Evolutionary conservation across 2,797 vertebrate genomes (phyloP).

Genomic region (Ptychobarbus kaznakovi): DNA sequence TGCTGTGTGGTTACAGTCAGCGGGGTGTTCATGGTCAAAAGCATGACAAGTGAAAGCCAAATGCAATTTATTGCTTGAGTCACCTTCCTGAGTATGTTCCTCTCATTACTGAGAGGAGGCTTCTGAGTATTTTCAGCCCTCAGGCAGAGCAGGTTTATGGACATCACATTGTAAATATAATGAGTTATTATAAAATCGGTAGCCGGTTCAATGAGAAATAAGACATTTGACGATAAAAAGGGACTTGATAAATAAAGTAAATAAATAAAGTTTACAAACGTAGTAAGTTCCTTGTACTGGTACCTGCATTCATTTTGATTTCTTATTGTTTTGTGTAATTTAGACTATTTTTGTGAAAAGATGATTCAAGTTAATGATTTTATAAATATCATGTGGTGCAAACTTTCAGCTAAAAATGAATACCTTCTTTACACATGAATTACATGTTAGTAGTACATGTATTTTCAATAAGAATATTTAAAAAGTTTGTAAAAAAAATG

Average conservation of each 20-base stretch:
- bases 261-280: background rate
- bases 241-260: background rate
- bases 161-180: background rate
- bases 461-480: background rate
- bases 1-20: constrained; percentile 35
- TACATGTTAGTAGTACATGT: background rate
- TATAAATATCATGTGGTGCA: background rate
- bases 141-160: background rate
- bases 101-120: constrained; percentile 69
- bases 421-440: background rate
- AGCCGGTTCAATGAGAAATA: background rate
- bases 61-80: constrained; percentile 74
- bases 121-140: constrained; percentile 33
- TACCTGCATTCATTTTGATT: background rate
- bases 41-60: constrained; percentile 79
- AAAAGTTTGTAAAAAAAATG: background rate
- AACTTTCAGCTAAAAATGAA: background rate
- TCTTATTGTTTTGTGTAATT: background rate
- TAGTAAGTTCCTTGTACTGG: background rate
- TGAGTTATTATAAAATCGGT: background rate
- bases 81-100: constrained; percentile 65
- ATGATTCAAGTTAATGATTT: background rate
- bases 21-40: constrained; percentile 55
- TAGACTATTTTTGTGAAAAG: too few species aligned
- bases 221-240: background rate